phyloP scores from a whole-genome alignment of 2,113 vertebrate genomes.

The Anthoscopus minutus region DNA sequence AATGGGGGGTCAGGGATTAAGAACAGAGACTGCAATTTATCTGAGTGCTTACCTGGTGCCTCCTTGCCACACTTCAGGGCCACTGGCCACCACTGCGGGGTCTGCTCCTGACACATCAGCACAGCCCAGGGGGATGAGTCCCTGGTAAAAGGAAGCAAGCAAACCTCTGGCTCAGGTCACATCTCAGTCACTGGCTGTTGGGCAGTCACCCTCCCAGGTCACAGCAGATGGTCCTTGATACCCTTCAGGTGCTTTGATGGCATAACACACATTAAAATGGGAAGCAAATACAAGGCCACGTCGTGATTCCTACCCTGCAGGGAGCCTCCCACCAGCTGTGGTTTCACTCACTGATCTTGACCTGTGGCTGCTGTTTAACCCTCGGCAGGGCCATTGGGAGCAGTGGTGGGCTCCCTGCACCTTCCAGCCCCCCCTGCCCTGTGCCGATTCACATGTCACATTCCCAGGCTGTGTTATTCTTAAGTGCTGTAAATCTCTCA shows the following conservation, averaged over 20 bases:
- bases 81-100: accelerated
- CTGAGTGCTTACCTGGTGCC: neutral
- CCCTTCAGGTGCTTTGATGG: accelerated
- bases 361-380: accelerated
- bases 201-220: too few relatives aligned
- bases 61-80: accelerated
- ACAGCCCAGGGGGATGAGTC: accelerated
- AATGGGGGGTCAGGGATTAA: neutral
- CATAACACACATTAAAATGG: accelerated
- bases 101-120: accelerated
- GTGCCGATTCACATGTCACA: neutral
- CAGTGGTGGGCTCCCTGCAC: accelerated
- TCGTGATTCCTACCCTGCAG: neutral
- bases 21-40: neutral
- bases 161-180: neutral
- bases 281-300: accelerated
- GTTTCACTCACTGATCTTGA: neutral
- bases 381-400: accelerated
- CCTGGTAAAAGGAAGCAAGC: neutral
- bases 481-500: slow-evolving; percentile 67
- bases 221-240: accelerated
- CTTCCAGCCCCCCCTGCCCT: neutral
- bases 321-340: neutral
- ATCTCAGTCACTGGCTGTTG: accelerated
- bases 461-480: slow-evolving; percentile 46